Evolutionary conservation across 2,113 vertebrate genomes (phyloP), one percentile per base, ranked within the genome.

Genomic region (Tachuris rubrigastra): DNA sequence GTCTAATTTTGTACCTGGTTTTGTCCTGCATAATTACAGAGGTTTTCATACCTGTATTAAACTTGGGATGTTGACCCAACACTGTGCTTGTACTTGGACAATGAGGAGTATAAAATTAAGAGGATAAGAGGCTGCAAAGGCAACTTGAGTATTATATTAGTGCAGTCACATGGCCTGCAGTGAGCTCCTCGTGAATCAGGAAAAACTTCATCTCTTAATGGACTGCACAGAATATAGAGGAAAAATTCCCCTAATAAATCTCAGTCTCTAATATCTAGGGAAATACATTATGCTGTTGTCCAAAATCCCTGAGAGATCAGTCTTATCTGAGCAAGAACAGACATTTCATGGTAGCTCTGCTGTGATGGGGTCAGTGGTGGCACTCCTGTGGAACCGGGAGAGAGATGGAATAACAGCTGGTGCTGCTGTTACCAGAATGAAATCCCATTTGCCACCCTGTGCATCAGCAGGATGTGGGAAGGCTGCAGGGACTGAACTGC

Each of bases 191-290:
- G 0, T 85, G 87, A 66, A 65, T 44, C 39, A 58, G 52, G 72
- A 42, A 46, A 60, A 86, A n/a, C 79, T 83, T 91, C 83, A 87
- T 94, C 92, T 88, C 79, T n/a, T 93, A 69, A 86, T 80, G 79
- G 89, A 67, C 92, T 55, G 69, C 68, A 74, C 46, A 50, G 47
- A 89, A 77, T 91, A 50, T 2, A 59, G 68, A 76, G 50, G 50
- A 92, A 80, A 79, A 83, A 90, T 93, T 83, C 39, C 81, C 28
- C 25, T 92, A 82, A 82, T 91, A 82, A 74, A 91, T 94, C 74
- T 87, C 78, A 22, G 8, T 25, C 39, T 58, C 25, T 93, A 44
- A 86, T 95, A 59, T 67, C 78, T 86, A 74, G 65, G 59, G 77
- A 84, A 91, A 79, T 88, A 46, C 0, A 77, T 93, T 88, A 85